Base-by-base conservation (phyloP, 2,113 vertebrate genomes). In the Rhinichthys klamathensis region DNA sequence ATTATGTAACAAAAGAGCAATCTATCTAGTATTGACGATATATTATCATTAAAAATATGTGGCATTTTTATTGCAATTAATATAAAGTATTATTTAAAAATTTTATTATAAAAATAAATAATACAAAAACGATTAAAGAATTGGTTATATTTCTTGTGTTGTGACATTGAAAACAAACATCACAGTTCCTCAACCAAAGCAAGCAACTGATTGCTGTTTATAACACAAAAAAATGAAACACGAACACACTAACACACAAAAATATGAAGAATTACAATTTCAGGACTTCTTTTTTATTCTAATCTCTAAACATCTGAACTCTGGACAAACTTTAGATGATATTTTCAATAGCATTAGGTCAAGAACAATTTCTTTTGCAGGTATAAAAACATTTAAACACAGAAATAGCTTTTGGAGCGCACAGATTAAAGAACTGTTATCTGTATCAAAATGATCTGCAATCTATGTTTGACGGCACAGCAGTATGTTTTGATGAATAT, bases 391-490 rank as follows among this genome's bases (percentile, higher is more conserved):
- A 38, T 3, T 72, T 21, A 38, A 70, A 30, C 30, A 23, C 32
- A 70, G 35, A 35, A n/a, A n/a, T n/a, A n/a, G n/a, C n/a, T 70
- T 15, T 32, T 69, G 32, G 15, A 32, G 11, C 10, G 32, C 67
- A 23, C 32, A 70, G 35, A 35, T 72, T 72, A n/a, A 72, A 72
- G 69, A 72, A 72, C 21, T 41, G 69, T n/a, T 72, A 44, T 72
- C 38, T 11, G 10, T n/a, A n/a, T 44, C 10, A n/a, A 44, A 72
- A n/a, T 72, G 21, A 38, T 38, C 7, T 38, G 67, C 16, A 70
- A 41, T 70, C 1, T 30, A 70, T 18, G 41, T 72, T 41, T 12
- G 9, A 72, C 21, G 23, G 69, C 69, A n/a, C 10, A 44, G 21
- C 69, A 11, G 21, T 41, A 23, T 38, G 32, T 41, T 73, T 41